These are phyloP conservation scores for Poecilia velifera DNA, from an alignment of 2,797 vertebrate genomes.

Conservation along the genomic window DNA sequence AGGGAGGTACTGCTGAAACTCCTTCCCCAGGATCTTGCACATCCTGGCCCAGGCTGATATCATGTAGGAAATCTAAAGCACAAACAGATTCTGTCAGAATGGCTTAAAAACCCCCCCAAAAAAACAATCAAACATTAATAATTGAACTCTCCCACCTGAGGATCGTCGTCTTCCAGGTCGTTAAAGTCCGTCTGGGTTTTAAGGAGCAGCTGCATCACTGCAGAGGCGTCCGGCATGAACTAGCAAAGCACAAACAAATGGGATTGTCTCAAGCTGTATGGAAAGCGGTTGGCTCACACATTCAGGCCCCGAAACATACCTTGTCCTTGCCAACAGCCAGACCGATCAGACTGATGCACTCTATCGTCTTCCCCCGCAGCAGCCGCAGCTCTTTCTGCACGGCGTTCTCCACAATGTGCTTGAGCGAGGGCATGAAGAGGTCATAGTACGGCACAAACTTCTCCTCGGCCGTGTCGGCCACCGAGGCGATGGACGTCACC, in stretches of 20 bases:
- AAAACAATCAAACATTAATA: too few species aligned
- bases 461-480: slow-evolving; percentile 98
- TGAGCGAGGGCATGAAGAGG: slow-evolving; percentile 96
- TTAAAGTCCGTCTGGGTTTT: slow-evolving; percentile 98
- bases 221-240: slow-evolving; percentile 99
- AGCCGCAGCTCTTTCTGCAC: slow-evolving; percentile 97
- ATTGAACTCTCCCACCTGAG: slow-evolving; percentile 81
- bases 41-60: slow-evolving; percentile 99
- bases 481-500: slow-evolving; percentile 98
- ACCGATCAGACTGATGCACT: slow-evolving; percentile 98
- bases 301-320: slow-evolving; percentile 3
- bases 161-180: slow-evolving; percentile 97
- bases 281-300: neutral
- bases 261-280: neutral
- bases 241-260: slow-evolving; percentile 39
- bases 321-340: slow-evolving; percentile 98
- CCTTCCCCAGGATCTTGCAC: slow-evolving; percentile 99
- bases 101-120: too few species aligned
- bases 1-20: slow-evolving; percentile 98
- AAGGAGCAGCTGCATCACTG: slow-evolving; percentile 96
- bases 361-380: slow-evolving; percentile 96
- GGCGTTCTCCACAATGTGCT: slow-evolving; percentile 97
- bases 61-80: slow-evolving; percentile 95
- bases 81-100: neutral
- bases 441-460: slow-evolving; percentile 99